A percentile compares a stretch with the other conserved stretches of the same genome.
These are phyloP conservation scores for Paedocypris micromegethes DNA, from an alignment of 2,797 vertebrate species.

Conservation along the genomic window DNA sequence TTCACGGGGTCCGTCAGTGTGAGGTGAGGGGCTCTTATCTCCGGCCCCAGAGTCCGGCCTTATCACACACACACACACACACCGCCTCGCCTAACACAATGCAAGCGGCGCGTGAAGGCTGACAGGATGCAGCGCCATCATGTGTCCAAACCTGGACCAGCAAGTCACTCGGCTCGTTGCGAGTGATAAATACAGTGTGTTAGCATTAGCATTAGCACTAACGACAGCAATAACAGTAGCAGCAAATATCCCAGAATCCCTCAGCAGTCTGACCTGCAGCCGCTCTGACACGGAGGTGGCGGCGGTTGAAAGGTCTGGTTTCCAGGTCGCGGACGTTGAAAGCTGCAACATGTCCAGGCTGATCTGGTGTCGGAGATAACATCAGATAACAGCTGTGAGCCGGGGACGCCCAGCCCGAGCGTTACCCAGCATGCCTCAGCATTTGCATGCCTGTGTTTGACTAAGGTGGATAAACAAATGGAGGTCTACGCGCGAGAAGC, in stretches of 20 bases:
- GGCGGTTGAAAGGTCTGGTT: constrained; percentile 39
- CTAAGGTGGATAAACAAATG: constrained; percentile 45
- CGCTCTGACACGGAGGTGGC: constrained; percentile 16
- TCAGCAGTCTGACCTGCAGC: not conserved
- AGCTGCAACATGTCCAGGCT: constrained; percentile 39
- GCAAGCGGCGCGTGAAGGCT: no score
- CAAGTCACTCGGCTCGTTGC: no score
- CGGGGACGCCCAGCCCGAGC: not conserved
- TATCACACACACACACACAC: constrained; percentile 52
- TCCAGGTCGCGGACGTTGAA: constrained; percentile 36
- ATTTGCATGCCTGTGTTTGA: constrained; percentile 43
- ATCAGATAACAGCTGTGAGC: constrained; percentile 41
- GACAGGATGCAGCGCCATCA: no score
- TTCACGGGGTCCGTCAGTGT: constrained; percentile 32
- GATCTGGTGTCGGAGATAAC: constrained; percentile 40
- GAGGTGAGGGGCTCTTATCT: constrained; percentile 56
- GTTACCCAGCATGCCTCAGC: constrained; percentile 23
- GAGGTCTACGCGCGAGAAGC: constrained; percentile 33
- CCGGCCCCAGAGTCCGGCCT: constrained; percentile 59
- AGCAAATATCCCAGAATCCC: no score
- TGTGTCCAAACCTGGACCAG: no score
- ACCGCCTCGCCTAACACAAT: no score
- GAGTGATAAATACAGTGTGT: no score
- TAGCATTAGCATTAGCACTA: no score
- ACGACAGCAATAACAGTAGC: no score